Evolutionary conservation across 2,797 vertebrate species (phyloP).

Genomic region (Acestrorhynchus altus): DNA sequence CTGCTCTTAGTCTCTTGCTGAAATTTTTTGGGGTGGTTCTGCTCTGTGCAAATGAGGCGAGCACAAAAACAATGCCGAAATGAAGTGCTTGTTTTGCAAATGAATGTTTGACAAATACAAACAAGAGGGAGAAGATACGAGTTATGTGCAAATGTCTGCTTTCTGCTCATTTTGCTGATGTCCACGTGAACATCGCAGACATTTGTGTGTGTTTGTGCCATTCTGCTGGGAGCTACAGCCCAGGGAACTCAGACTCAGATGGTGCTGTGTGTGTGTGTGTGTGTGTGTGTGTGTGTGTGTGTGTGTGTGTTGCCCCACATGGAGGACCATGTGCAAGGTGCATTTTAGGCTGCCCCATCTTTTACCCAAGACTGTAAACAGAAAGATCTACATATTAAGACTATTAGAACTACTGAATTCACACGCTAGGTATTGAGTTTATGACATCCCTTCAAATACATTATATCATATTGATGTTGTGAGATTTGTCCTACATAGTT

Average conservation of each 20-base stretch:
- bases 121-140: too few species aligned
- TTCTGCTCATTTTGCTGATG: slow-evolving; percentile 49
- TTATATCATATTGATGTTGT: too few species aligned
- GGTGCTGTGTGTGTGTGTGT: background rate
- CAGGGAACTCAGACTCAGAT: slow-evolving; percentile 47
- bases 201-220: slow-evolving; percentile 33
- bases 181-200: slow-evolving; percentile 40
- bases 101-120: slow-evolving; percentile 1
- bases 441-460: too few species aligned
- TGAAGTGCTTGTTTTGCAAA: background rate
- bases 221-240: slow-evolving; percentile 33
- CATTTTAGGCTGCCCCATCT: slow-evolving; percentile 40
- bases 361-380: background rate
- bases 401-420: background rate
- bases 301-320: slow-evolving; percentile 16
- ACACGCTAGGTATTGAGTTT: too few species aligned
- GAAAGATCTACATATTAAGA: background rate
- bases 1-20: background rate
- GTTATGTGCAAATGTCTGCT: background rate
- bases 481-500: too few species aligned
- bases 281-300: slow-evolving; percentile 34
- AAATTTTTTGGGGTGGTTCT: background rate
- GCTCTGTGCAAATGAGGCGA: background rate
- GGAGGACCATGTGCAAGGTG: slow-evolving; percentile 22
- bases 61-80: background rate